Evolutionary conservation across 1,140 invertebrate species (phyloP), one percentile per base, ranked within the genome.

Genomic region (Lutraria rhynchaena): DNA sequence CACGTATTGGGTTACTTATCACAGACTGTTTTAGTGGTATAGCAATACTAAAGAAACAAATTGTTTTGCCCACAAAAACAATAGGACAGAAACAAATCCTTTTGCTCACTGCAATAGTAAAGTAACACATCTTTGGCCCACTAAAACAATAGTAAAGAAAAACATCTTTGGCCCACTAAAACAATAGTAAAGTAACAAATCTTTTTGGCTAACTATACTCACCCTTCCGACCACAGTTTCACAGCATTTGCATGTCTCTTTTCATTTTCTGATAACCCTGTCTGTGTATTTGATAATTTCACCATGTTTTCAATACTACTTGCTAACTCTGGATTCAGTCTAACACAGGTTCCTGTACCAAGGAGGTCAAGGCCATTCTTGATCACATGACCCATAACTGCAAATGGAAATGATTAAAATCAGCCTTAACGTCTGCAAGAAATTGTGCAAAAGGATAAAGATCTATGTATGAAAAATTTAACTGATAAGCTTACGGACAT

Each of bases 301-400:
- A 87, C 83, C 85, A 93, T 87, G 22, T 80, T 71, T 11, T 90
- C 83, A 13, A 94, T 85, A 29, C 90, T 86, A 33, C 82, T 70
- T 22, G 85, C 69, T 81, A 93, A 92, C 5, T 86, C 70, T 5
- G 31, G 7, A 76, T 93, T 91, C 24, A 90, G 53, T 24, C 74
- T 49, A 1, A 88, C 84, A 19, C 83, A 90, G 29, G 83, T 76
- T n/a, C 92, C 91, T 33, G 93, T 93, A 1, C 93, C 93, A 13
- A 94, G 85, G 9, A 93, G 75, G 46, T 93, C 90, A 1, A 94
- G 80, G 7, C 93, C 93, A 81, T 93, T 89, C 35, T 88, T 86
- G 31, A 94, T 84, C 37, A 91, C 91, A 70, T 92, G 90, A 35
- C 93, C 93, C 92, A 94, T 93, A 15, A 94, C 93, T 93, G 75